Evolutionary conservation across 1,140 invertebrate species (phyloP).

Genomic region (Hyles vespertilio): DNA sequence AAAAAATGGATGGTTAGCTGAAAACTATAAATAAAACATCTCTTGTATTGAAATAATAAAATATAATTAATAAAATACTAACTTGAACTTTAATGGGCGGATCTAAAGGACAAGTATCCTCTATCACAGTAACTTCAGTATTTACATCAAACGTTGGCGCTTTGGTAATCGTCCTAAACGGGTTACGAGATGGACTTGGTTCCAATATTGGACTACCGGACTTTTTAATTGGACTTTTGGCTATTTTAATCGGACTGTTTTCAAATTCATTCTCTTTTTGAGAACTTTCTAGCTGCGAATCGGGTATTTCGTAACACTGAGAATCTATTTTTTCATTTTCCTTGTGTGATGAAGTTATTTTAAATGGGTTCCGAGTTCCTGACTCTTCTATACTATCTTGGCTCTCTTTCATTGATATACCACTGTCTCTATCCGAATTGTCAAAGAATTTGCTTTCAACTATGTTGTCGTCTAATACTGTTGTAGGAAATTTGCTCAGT

Average conservation of each 20-base stretch:
- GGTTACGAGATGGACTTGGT: slow-evolving; percentile 37
- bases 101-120: slow-evolving; percentile 53
- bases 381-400: slow-evolving; percentile 33
- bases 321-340: slow-evolving; percentile 21
- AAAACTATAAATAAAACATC: too few relatives aligned
- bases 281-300: slow-evolving; percentile 30
- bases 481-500: slow-evolving; percentile 66
- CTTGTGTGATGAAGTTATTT: slow-evolving; percentile 12
- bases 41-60: too few relatives aligned
- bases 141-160: slow-evolving; percentile 1
- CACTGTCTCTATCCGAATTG: background rate
- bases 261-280: slow-evolving; percentile 45
- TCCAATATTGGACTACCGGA: slow-evolving; percentile 46
- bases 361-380: slow-evolving; percentile 32
- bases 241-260: slow-evolving; percentile 23
- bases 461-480: slow-evolving; percentile 53
- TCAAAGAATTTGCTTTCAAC: slow-evolving; percentile 69
- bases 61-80: slow-evolving; percentile 6
- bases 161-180: slow-evolving; percentile 21
- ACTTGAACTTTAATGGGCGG: slow-evolving; percentile 52
- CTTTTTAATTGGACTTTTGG: background rate
- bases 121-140: slow-evolving; percentile 51
- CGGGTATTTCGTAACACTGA: slow-evolving; percentile 26
- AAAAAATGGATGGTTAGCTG: too few relatives aligned
- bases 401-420: slow-evolving; percentile 9